Conservation (phyloP, 2,797 vertebrate species). For the Bovichtus variegatus region DNA sequence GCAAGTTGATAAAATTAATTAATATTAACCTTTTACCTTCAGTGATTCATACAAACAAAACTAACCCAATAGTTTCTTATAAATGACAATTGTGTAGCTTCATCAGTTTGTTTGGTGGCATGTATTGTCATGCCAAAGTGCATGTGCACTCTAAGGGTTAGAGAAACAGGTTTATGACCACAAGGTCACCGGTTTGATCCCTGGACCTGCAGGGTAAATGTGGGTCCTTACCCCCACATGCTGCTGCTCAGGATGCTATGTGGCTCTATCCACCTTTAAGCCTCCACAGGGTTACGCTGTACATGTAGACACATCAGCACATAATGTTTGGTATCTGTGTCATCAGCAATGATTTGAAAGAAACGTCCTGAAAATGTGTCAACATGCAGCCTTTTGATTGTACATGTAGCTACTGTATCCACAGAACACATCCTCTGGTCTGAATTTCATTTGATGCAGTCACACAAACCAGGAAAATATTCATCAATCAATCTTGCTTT, state of each 20-base stretch:
- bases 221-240: rapidly evolving
- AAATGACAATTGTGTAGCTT: too few species aligned
- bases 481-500: neutral
- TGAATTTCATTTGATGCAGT: neutral
- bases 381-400: neutral
- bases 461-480: neutral
- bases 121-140: neutral
- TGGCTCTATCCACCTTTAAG: neutral
- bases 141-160: neutral
- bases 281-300: neutral
- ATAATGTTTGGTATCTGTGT: too few species aligned
- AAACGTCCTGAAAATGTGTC: neutral
- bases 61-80: too few species aligned
- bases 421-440: neutral
- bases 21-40: neutral
- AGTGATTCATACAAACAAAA: too few species aligned
- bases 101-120: too few species aligned
- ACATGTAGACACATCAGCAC: neutral
- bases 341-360: neutral
- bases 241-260: neutral
- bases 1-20: neutral
- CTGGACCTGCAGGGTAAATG: neutral
- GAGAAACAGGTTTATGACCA: neutral
- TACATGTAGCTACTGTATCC: neutral
- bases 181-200: neutral